Base-by-base conservation (phyloP, 2,797 vertebrate genomes). In the Aselliscus stoliczkanus region DNA sequence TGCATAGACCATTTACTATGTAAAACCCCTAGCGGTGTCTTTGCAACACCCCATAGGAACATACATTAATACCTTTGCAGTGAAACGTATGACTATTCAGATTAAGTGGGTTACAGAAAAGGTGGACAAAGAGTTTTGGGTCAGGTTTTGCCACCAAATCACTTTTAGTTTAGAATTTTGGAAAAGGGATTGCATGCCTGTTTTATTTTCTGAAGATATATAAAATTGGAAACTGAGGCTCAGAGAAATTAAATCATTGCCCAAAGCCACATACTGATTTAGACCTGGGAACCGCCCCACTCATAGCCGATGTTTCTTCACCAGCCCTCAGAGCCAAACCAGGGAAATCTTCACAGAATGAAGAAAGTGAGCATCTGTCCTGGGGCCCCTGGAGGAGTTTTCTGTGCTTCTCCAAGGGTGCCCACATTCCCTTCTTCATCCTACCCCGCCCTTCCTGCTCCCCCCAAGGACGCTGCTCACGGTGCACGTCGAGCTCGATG, bases 401-500 rank as follows among this genome's bases (percentile, higher is more conserved):
- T 69, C 69, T 13, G 54, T 2, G 42, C 25, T 67, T 82, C 69
- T 50, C 69, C 15, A 20, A 17, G 10, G 77, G 60, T 2, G 0
- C 13, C 21, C 4, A 2, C 1, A 3, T 31, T 27, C 29, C 21
- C 27, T 29, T 39, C 54, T 50, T 8, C 42, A 44, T 11, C 8
- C 1, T 39, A 62, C 18, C 5, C 1, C 21, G 0, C 2, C 10
- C n/a, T 1, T 4, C 75, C 56, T 5, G 50, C 47, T 17, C 47
- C 47, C 47, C 27, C 31, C 10, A 39, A 0, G n/a, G 17, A 34
- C 25, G 34, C 69, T 3, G 81, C 99, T 91, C 97, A 99, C 99
- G 99, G 98, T 99, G 99, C 23, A 99, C 99, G 0, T 99, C 99
- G 31, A 99, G 99, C 81, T 98, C 98, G 37, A 99, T 97, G 0